These are phyloP conservation scores for Apostichopus leukothele DNA, from an alignment of 53 echinoderm and acorn worm species.

Conservation along the genomic window DNA sequence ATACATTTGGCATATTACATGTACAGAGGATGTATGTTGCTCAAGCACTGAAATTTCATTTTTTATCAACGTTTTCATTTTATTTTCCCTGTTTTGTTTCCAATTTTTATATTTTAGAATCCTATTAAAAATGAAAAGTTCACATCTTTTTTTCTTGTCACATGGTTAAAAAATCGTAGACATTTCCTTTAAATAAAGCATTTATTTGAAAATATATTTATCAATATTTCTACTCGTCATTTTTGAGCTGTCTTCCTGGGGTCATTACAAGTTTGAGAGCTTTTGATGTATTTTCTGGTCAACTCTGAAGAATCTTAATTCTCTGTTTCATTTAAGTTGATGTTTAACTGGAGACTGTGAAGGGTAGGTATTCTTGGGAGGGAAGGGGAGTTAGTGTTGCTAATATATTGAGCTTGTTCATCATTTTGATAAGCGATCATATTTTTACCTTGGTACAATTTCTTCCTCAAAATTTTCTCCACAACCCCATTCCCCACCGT, in stretches of 20 bases:
- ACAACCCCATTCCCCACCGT: too few species aligned
- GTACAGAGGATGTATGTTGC: conserved; percentile 14
- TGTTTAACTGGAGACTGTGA: too few species aligned
- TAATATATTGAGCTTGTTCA: too few species aligned
- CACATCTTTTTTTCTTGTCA: conserved; percentile 36
- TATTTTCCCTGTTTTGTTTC: neutral
- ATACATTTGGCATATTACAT: conserved; percentile 2
- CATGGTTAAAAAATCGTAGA: conserved; percentile 23
- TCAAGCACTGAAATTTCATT: conserved; percentile 31
- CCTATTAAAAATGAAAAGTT: conserved; percentile 20
- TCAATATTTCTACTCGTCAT: neutral
- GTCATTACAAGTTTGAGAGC: neutral
- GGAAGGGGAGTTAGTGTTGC: too few species aligned
- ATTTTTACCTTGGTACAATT: too few species aligned
- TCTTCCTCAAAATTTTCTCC: too few species aligned
- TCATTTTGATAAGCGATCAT: too few species aligned
- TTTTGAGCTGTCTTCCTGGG: neutral
- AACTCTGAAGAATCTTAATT: too few species aligned
- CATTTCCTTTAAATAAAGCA: conserved; percentile 35
- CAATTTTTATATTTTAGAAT: neutral
- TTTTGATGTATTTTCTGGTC: too few species aligned
- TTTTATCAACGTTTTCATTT: neutral
- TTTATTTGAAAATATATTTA: neutral
- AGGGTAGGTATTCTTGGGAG: too few species aligned
- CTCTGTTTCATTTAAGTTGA: too few species aligned